Base-by-base conservation (phyloP, 2,113 vertebrate genomes). In the Siniperca knerii region DNA sequence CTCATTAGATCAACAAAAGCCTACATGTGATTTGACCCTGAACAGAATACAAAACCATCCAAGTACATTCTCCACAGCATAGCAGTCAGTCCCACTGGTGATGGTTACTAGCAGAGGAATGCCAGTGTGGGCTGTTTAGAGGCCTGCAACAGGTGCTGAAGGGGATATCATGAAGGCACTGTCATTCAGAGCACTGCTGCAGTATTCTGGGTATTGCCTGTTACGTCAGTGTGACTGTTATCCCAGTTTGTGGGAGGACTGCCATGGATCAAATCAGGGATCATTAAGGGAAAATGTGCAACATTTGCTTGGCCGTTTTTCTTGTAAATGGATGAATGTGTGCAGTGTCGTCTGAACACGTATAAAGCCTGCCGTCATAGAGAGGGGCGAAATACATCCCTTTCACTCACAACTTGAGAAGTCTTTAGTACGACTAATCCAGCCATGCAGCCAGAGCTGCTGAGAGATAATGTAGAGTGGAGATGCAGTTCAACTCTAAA, bases 111-210 rank as follows among this genome's bases (percentile, higher is more conserved):
- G 58, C 71, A 58, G 57, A 66, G 69, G 73, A 66, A 89, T 82
- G 83, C 50, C 77, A 60, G 70, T 25, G 18, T 58, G 6, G 69
- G 23, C 75, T 89, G 89, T 82, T 90, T 60, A 75, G 76, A 88
- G 57, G 57, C 83, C 75, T 86, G 73, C 66, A 80, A 86, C 94
- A 94, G 90, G 90, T 94, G 92, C 80, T 73, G 70, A 70, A 82
- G 77, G 80, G 83, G 83, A 85, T 64, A 72, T 73, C 75, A 81
- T 54, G 76, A 78, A 60, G 70, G 50, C 35, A 10, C 64, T 20
- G 77, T 61, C 68, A 74, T 80, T 89, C 76, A 74, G 54, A 84
- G 54, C 82, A 69, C 66, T 71, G 68, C 77, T 79, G 62, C 54
- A 15, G 69, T 29, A 75, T 82, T 87, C 89, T 79, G 81, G 71